A percentile compares a stretch with the other conserved stretches of the same genome.
These are phyloP conservation scores for Penaeus japonicus DNA, from an alignment of 1,140 invertebrate genomes.

Conservation along the genomic window DNA sequence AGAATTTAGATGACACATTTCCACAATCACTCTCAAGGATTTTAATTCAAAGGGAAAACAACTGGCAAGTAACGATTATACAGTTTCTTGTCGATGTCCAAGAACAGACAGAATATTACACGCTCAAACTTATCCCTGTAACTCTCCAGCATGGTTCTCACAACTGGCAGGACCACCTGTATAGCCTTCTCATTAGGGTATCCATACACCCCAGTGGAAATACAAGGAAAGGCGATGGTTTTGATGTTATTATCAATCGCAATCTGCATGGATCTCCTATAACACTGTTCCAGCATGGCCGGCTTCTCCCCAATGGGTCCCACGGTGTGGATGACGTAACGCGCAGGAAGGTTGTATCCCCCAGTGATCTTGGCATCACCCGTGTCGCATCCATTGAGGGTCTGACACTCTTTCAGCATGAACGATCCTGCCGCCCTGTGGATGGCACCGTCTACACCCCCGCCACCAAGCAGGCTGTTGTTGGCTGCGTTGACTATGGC, in stretches of 20 bases:
- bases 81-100: conserved; percentile 75
- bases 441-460: conserved; percentile 89
- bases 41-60: conserved; percentile 71
- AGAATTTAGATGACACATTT: too few species aligned
- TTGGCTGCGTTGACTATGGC: conserved; percentile 94
- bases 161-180: conserved; percentile 64
- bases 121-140: conserved; percentile 69
- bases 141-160: conserved; percentile 64
- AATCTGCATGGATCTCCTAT: conserved; percentile 73
- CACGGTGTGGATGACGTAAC: conserved; percentile 85
- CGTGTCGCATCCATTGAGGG: conserved; percentile 75
- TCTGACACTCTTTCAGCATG: conserved; percentile 76
- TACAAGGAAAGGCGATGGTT: conserved; percentile 83
- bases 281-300: conserved; percentile 74
- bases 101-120: conserved; percentile 84
- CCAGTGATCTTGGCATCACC: conserved; percentile 84
- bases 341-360: conserved; percentile 79
- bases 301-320: conserved; percentile 79
- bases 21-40: too few species aligned
- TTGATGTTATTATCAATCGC: conserved; percentile 71
- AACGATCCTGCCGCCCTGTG: conserved; percentile 77
- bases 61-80: conserved; percentile 78
- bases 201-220: conserved; percentile 85
- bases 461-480: conserved; percentile 77
- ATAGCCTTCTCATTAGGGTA: conserved; percentile 67